Conservation (phyloP, 2,797 vertebrate species). For the Sebastes baramenuke region DNA sequence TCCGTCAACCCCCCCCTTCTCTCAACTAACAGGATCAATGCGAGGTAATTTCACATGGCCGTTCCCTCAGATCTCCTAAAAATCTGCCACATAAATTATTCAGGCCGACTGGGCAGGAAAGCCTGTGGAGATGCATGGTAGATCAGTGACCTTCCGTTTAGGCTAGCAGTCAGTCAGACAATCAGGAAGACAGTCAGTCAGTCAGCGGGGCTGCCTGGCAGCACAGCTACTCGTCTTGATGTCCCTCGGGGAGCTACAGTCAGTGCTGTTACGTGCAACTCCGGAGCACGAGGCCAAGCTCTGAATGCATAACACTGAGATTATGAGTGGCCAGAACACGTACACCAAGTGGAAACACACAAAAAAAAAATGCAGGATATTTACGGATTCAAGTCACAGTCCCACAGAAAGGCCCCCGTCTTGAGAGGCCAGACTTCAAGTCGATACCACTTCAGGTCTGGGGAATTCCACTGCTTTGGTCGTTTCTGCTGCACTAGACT, state of each 20-base stretch:
- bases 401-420: neutral
- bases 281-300: constrained; percentile 1
- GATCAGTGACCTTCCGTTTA: constrained; percentile 72
- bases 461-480: constrained; percentile 16
- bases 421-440: neutral
- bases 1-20: constrained; percentile 22
- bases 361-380: constrained; percentile 2
- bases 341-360: neutral
- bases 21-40: constrained; percentile 74
- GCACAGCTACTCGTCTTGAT: constrained; percentile 23
- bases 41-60: constrained; percentile 72
- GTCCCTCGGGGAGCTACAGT: constrained; percentile 40
- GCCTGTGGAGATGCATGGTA: constrained; percentile 56
- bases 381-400: constrained; percentile 31
- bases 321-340: neutral
- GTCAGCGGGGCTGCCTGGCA: constrained; percentile 11
- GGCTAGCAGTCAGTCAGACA: constrained; percentile 54
- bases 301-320: constrained; percentile 28
- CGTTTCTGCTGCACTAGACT: neutral
- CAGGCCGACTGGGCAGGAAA: constrained; percentile 56
- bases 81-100: constrained; percentile 76
- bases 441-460: neutral
- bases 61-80: constrained; percentile 71
- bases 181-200: constrained; percentile 32
- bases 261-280: constrained; percentile 17